Conservation (phyloP, 2,888 invertebrate species). For the Macropis europaea region DNA sequence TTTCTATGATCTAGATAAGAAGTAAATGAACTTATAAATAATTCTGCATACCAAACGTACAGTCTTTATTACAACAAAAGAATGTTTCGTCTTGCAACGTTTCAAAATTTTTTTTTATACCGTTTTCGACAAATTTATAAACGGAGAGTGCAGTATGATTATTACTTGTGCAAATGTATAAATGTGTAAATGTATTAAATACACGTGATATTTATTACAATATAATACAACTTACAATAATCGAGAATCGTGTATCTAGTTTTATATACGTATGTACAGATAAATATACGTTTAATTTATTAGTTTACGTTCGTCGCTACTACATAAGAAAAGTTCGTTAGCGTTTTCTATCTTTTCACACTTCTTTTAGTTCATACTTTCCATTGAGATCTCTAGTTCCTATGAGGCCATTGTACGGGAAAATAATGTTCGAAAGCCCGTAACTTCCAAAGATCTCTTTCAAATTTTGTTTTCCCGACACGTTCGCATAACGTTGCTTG, state of each 20-base stretch:
- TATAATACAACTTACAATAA: conserved; percentile 43
- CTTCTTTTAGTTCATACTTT: conserved; percentile 65
- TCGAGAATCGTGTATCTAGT: conserved; percentile 27
- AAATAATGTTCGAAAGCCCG: conserved; percentile 68
- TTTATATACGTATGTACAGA: background rate
- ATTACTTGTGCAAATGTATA: conserved; percentile 29
- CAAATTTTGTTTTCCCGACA: conserved; percentile 53
- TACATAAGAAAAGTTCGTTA: background rate
- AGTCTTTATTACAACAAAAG: conserved; percentile 12
- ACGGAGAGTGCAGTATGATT: conserved; percentile 8
- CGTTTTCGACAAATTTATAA: conserved; percentile 8
- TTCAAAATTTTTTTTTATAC: background rate
- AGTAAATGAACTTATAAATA: conserved; percentile 7
- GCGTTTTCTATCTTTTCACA: conserved; percentile 9
- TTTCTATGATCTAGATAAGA: background rate
- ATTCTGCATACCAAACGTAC: background rate
- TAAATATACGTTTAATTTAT: background rate
- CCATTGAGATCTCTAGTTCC: conserved; percentile 58
- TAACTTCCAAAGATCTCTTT: conserved; percentile 71
- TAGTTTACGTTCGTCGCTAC: background rate
- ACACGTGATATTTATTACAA: conserved; percentile 65
- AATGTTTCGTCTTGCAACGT: background rate
- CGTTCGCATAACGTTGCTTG: conserved; percentile 66
- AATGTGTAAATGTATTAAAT: conserved; percentile 56
- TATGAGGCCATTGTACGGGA: conserved; percentile 71